Evolutionary conservation across 2,113 vertebrate species (phyloP).

Genomic region (Stigmatopora nigra): DNA sequence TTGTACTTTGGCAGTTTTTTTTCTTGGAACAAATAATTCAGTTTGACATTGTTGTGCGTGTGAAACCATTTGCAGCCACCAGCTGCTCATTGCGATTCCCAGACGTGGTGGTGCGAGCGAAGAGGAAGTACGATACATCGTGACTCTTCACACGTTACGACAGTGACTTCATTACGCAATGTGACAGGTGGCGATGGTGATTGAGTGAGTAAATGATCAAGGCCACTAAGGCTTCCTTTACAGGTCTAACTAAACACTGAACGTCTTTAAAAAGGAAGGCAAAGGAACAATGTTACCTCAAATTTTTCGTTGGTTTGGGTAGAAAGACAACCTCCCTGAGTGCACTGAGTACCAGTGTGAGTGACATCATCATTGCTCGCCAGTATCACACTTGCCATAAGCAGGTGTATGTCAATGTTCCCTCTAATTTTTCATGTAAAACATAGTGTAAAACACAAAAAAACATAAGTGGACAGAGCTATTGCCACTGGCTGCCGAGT

Average conservation of each 20-base stretch:
- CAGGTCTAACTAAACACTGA: neutral
- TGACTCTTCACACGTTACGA: conserved; percentile 22
- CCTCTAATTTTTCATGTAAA: too few species aligned
- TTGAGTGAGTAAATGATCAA: neutral
- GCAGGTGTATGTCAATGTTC: too few species aligned
- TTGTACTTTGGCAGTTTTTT: neutral
- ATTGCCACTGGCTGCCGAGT: too few species aligned
- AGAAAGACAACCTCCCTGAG: too few species aligned
- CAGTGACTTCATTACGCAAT: conserved; percentile 43
- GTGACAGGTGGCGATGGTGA: conserved; percentile 15
- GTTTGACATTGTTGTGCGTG: conserved; percentile 28
- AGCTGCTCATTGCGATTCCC: conserved; percentile 35
- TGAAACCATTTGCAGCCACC: conserved; percentile 36
- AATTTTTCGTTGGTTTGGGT: too few species aligned
- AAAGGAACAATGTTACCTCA: too few species aligned
- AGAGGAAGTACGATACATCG: conserved; percentile 18
- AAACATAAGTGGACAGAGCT: too few species aligned
- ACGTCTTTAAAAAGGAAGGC: neutral
- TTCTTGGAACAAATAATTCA: conserved; percentile 8
- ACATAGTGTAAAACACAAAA: too few species aligned
- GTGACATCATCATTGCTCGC: too few species aligned
- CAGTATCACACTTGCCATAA: too few species aligned
- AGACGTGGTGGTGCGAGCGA: conserved; percentile 18
- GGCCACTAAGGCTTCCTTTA: neutral
- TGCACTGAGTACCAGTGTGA: too few species aligned